Conservation (phyloP, 2,113 vertebrate genomes). For the Pycnonotus jocosus region DNA sequence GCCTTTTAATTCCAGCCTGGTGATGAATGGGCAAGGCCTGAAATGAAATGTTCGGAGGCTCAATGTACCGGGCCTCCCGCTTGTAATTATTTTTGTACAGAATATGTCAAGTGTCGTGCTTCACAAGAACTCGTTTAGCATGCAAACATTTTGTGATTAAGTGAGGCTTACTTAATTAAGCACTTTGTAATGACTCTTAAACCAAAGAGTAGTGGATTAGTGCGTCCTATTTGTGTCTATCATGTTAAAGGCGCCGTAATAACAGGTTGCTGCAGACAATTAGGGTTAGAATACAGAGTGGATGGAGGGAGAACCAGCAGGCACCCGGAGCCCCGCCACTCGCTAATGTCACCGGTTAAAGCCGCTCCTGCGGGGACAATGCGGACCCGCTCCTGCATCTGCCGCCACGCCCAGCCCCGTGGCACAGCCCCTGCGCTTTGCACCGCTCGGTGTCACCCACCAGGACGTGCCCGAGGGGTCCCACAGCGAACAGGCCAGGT, state of each 20-base stretch:
- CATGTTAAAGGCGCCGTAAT: constrained; percentile 37
- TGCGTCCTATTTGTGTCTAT: constrained; percentile 49
- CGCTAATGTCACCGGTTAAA: neutral
- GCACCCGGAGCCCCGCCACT: neutral
- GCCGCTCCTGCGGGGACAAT: neutral
- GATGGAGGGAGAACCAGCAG: neutral
- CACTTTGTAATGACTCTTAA: constrained; percentile 79
- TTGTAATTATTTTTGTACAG: constrained; percentile 71
- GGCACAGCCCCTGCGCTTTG: rapidly evolving
- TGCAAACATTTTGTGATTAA: constrained; percentile 81
- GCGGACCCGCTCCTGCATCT: neutral
- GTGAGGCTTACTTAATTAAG: constrained; percentile 80
- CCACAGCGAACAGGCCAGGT: neutral
- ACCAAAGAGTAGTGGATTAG: constrained; percentile 72
- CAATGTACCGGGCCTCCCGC: constrained; percentile 42
- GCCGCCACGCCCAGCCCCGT: neutral
- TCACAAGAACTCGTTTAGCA: constrained; percentile 70
- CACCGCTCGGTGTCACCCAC: rapidly evolving
- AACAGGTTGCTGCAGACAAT: constrained; percentile 19
- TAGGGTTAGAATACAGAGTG: constrained; percentile 57
- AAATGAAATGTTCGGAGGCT: constrained; percentile 47
- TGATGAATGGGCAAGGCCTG: constrained; percentile 66
- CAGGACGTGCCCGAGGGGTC: rapidly evolving
- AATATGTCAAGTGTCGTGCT: constrained; percentile 72
- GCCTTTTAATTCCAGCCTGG: constrained; percentile 57